Evolutionary conservation across 2,113 vertebrate species (phyloP).

Genomic region (Lanius collurio): DNA sequence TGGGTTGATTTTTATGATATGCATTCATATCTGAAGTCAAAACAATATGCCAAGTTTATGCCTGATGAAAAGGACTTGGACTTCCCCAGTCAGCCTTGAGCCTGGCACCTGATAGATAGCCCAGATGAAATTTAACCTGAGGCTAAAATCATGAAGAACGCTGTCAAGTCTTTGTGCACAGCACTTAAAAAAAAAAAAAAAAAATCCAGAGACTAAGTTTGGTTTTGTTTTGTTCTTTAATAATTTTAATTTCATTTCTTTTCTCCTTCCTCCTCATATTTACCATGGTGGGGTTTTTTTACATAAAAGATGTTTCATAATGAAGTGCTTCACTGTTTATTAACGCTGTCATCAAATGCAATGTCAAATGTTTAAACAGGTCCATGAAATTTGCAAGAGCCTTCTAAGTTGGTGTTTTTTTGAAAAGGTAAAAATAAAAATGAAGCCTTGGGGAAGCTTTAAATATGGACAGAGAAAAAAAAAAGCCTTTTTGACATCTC

Average conservation of each 20-base stretch:
- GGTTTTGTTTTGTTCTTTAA: background rate
- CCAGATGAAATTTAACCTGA: background rate
- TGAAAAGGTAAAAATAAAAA: background rate
- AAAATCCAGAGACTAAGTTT: background rate
- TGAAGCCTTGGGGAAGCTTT: background rate
- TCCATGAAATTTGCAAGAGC: background rate
- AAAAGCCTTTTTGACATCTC: background rate
- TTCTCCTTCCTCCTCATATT: background rate
- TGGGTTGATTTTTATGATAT: background rate
- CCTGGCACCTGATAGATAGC: rapidly evolving
- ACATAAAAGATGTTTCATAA: background rate
- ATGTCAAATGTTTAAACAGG: background rate
- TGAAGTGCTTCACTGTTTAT: background rate
- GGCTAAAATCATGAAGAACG: background rate
- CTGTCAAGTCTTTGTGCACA: background rate
- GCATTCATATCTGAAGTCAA: background rate
- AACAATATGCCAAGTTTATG: background rate
- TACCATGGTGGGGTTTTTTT: background rate
- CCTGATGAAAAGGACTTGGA: background rate
- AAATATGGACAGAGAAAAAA: background rate
- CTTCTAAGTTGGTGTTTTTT: background rate
- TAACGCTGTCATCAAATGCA: background rate
- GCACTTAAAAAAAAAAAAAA: background rate
- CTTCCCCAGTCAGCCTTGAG: background rate
- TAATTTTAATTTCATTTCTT: background rate